Conservation (phyloP, 2,113 vertebrate species). For the Seriola dumerili region DNA sequence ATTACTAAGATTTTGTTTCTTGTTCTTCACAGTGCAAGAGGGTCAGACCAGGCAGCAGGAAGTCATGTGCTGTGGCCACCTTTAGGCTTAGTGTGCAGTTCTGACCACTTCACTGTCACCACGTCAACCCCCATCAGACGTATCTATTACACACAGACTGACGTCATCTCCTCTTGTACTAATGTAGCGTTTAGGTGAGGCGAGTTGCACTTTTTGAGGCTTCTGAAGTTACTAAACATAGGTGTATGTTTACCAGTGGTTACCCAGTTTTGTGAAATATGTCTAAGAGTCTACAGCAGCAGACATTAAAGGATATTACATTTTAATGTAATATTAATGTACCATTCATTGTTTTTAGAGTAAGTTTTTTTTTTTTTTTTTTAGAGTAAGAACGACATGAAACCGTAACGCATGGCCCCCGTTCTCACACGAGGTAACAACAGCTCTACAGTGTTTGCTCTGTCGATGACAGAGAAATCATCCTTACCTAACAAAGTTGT, state of each 20-base stretch:
- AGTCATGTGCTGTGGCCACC: constrained; percentile 26
- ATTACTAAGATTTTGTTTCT: constrained; percentile 69
- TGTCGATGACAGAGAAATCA: constrained; percentile 2
- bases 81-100: constrained; percentile 49
- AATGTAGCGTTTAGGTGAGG: constrained; percentile 63
- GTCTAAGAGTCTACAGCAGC: constrained; percentile 57
- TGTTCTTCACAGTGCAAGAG: constrained; percentile 56
- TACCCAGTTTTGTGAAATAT: constrained; percentile 34
- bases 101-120: constrained; percentile 32
- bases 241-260: constrained; percentile 41
- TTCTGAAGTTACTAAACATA: constrained; percentile 71
- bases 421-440: constrained; percentile 21
- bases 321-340: constrained; percentile 55
- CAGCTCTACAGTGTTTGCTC: constrained; percentile 33
- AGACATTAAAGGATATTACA: constrained; percentile 67
- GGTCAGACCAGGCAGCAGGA: constrained; percentile 50
- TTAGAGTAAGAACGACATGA: constrained; percentile 51
- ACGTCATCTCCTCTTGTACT: constrained; percentile 28
- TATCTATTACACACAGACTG: constrained; percentile 18
- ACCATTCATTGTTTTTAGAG: constrained; percentile 59
- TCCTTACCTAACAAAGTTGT: background rate
- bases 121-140: constrained; percentile 14
- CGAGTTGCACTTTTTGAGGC: constrained; percentile 74
- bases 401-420: constrained; percentile 59
- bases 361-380: constrained; percentile 12